These are phyloP conservation scores for Bimastos eiseni DNA, from an alignment of 2,888 invertebrate species.

Conservation along the genomic window DNA sequence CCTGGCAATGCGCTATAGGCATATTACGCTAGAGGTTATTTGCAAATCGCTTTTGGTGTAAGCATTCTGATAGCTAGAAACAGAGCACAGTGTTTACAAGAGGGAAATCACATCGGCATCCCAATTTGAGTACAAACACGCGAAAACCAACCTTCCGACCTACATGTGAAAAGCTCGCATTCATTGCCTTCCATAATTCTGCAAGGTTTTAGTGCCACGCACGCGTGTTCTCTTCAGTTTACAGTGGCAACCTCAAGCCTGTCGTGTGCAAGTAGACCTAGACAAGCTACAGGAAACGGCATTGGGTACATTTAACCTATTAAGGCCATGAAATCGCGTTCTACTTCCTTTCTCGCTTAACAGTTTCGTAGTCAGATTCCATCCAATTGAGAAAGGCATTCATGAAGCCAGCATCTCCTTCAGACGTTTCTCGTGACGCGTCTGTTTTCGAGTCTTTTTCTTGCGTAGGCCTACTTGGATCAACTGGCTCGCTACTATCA, in stretches of 20 bases:
- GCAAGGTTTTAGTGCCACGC: background rate
- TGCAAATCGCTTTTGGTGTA: background rate
- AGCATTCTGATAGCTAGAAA: background rate
- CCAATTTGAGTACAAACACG: background rate
- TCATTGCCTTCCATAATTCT: background rate
- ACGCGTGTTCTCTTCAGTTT: background rate
- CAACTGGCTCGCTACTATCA: background rate
- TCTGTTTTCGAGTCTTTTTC: background rate
- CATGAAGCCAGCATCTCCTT: background rate
- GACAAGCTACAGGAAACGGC: background rate
- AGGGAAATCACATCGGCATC: constrained; percentile 9
- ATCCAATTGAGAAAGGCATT: background rate
- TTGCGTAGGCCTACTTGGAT: background rate
- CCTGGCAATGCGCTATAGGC: background rate
- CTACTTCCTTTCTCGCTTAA: constrained; percentile 23
- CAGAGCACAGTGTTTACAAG: background rate
- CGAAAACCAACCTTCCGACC: background rate
- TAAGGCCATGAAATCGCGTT: background rate
- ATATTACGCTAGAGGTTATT: background rate
- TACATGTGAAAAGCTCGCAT: background rate
- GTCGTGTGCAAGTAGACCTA: background rate
- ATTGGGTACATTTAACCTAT: background rate
- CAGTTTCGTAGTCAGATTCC: background rate
- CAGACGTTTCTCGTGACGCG: background rate
- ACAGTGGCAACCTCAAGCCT: background rate